Base-by-base conservation (phyloP, 1,140 invertebrate genomes). In the Cydia fagiglandana region DNA sequence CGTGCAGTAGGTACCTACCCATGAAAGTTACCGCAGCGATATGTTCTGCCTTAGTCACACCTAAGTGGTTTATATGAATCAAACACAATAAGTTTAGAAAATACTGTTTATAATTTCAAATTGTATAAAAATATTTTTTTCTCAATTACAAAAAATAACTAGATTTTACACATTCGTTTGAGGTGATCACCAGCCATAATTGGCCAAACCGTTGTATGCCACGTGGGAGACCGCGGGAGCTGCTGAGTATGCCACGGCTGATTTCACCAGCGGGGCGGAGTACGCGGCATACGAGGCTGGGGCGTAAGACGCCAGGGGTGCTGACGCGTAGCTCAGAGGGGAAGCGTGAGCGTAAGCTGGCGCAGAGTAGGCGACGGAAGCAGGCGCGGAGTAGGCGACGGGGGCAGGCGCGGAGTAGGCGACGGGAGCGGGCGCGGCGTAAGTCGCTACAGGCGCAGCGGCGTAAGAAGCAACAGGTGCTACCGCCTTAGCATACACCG, bases 141-240 rank as follows among this genome's bases (percentile, higher is more conserved):
- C 68, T 85, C 75, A 76, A 73, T 73, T 34, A 70, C 80, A 83
- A 75, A 79, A 78, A 78, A 81, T 70, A 81, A 83, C 80, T 82
- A 83, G 76, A 76, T 38, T 82, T 79, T 83, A 76, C 79, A 81
- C 81, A 80, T 45, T 78, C 28, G 53, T 50, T 20, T 77, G 64
- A 77, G 70, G 74, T 81, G 79, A 86, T 88, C 79, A 88, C 86
- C 86, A 88, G 78, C 86, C 86, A 77, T 83, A 82, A 75, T 81
- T 78, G 30, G 74, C 80, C 15, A 83, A 75, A 15, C 82, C 79
- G 75, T 80, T 84, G 81, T 88, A 88, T 50, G 83, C 78, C 5
- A 81, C 80, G n/a, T 81, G 80, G 34, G 80, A 81, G 20, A 81
- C 79, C 9, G 79, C 79, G n/a, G 85, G 85, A 0, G 80, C 85